Evolutionary conservation across 1,140 invertebrate genomes (phyloP).

Genomic region (Caerostris extrusa): DNA sequence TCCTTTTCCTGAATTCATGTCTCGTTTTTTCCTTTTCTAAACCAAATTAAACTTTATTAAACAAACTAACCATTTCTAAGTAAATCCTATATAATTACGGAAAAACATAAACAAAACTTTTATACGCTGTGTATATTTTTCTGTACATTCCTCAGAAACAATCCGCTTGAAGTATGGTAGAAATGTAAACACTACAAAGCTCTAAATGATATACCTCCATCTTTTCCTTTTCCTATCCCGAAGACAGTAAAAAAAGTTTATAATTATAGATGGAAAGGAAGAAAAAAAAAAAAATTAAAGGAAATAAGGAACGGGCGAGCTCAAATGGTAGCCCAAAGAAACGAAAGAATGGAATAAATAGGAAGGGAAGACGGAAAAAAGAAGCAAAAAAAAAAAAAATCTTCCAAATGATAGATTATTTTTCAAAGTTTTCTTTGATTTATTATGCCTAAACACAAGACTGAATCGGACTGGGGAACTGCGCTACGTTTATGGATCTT

Average conservation of each 20-base stretch:
- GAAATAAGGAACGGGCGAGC: slow-evolving; percentile 31
- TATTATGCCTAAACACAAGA: slow-evolving; percentile 76
- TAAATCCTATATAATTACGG: slow-evolving; percentile 25
- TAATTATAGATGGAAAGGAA: slow-evolving; percentile 40
- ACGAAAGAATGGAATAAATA: slow-evolving; percentile 58
- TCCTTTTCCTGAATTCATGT: not conserved
- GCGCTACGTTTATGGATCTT: slow-evolving; percentile 73
- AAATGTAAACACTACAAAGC: slow-evolving; percentile 26
- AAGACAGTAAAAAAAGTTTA: slow-evolving; percentile 30
- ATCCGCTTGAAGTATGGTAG: not conserved
- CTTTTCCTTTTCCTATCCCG: slow-evolving; percentile 20
- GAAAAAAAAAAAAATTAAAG: slow-evolving; percentile 27
- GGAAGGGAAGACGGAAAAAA: slow-evolving; percentile 57
- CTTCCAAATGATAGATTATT: slow-evolving; percentile 78
- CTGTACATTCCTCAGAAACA: not conserved
- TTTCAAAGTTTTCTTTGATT: slow-evolving; percentile 78
- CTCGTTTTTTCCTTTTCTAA: not conserved
- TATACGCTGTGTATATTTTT: not conserved
- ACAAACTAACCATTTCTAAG: not conserved
- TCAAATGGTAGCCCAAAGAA: slow-evolving; percentile 45
- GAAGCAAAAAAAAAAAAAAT: slow-evolving; percentile 58
- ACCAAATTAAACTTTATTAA: not conserved
- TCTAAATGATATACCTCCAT: slow-evolving; percentile 57
- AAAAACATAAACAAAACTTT: slow-evolving; percentile 15
- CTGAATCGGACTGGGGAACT: slow-evolving; percentile 66